Percentiles rank a stretch among this genome's conserved stretches.
Conservation (phyloP, 1,140 invertebrate species). For the Caligus rogercresseyi region DNA sequence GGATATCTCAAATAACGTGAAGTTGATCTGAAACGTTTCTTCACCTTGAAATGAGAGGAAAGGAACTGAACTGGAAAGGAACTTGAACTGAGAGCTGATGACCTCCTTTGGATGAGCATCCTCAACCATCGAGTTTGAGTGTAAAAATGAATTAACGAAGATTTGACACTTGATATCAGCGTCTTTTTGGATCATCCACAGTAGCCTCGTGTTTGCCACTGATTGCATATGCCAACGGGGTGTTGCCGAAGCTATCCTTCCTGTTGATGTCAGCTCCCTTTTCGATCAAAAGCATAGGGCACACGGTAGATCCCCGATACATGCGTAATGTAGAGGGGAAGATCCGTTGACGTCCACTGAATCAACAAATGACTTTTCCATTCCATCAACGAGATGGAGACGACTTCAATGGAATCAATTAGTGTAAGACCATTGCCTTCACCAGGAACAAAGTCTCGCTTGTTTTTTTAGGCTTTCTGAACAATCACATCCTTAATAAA, state of each 20-base stretch:
- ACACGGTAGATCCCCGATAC: conserved; percentile 33
- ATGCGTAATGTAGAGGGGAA: conserved; percentile 34
- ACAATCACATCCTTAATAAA: conserved; percentile 29
- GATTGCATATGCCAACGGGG: conserved; percentile 34
- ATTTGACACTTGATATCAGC: conserved; percentile 28
- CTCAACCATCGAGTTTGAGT: conserved; percentile 20
- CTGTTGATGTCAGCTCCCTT: conserved; percentile 30
- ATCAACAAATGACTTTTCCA: conserved; percentile 28
- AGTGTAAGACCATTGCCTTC: conserved; percentile 21
- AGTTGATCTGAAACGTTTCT: background rate
- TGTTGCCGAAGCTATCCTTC: conserved; percentile 32
- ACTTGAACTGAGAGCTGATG: conserved; percentile 24
- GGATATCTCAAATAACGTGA: conserved; percentile 25
- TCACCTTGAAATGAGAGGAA: background rate
- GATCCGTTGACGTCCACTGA: conserved; percentile 28
- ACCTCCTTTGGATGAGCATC: background rate
- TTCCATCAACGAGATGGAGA: conserved; percentile 28
- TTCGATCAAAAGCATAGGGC: conserved; percentile 29
- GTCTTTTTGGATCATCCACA: conserved; percentile 31
- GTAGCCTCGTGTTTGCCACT: conserved; percentile 32
- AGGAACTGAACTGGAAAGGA: background rate
- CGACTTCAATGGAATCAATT: conserved; percentile 34
- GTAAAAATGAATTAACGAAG: background rate
- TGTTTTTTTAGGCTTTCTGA: background rate
- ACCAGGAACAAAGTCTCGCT: conserved; percentile 16